Base-by-base conservation (phyloP, 1,140 invertebrate genomes). In the Asbolus verrucosus region DNA sequence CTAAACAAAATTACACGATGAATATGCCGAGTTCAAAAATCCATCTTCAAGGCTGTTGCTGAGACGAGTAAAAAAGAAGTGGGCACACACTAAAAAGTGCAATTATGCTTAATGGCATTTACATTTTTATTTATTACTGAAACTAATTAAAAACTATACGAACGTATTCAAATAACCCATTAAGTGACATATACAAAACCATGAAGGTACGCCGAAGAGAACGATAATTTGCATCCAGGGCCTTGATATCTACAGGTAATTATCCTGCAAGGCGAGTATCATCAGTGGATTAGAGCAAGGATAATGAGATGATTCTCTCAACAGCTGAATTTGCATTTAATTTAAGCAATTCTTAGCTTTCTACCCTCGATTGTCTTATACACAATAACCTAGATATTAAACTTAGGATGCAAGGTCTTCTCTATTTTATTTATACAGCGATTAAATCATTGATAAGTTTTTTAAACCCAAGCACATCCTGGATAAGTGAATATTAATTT, bases 301-400 rank as follows among this genome's bases (percentile, higher is more conserved):
- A 54, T 24, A 54, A 54, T 54, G 46, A 27, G 46, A 27, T 27
- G n/a, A n/a, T n/a, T n/a, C n/a, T n/a, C n/a, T n/a, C n/a, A n/a
- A n/a, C n/a, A n/a, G n/a, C n/a, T n/a, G 46, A 54, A 54, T 54
- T 27, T 54, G 46, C 46, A 54, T 54, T 27, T 27, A 54, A 27
- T 54, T 54, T 54, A 3, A 27, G 24, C 24, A 8, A 3, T 27
- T n/a, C n/a, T n/a, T n/a, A n/a, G n/a, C n/a, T n/a, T n/a, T n/a
- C n/a, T n/a, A n/a, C n/a, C n/a, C n/a, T n/a, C n/a, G n/a, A n/a
- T n/a, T n/a, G n/a, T n/a, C n/a, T n/a, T n/a, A n/a, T n/a, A n/a
- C n/a, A n/a, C n/a, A n/a, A n/a, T n/a, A n/a, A n/a, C n/a, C n/a
- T n/a, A n/a, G n/a, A n/a, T n/a, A n/a, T n/a, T n/a, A n/a, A n/a